Evolutionary conservation across 2,888 invertebrate species (phyloP).

Genomic region (Bruchidius siliquastri): DNA sequence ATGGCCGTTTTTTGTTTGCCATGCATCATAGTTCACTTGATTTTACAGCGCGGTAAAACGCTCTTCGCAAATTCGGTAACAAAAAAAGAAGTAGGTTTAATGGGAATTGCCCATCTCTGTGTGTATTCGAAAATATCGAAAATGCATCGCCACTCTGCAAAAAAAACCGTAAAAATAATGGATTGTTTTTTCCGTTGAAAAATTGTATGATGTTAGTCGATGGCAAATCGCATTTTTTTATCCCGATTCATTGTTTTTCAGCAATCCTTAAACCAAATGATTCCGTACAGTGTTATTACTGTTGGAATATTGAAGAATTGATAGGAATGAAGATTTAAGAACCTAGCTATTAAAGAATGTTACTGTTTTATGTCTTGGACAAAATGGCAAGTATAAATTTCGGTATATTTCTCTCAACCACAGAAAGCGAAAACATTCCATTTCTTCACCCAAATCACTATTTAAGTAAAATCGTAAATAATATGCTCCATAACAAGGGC

Average conservation of each 20-base stretch:
- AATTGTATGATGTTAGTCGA: neutral
- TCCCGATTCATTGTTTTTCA: neutral
- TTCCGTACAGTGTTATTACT: too few species aligned
- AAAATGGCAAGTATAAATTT: too few species aligned
- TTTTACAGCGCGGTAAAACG: neutral
- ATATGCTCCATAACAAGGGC: too few species aligned
- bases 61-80: neutral
- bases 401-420: too few species aligned
- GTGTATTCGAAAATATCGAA: neutral
- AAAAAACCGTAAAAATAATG: neutral
- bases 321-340: too few species aligned
- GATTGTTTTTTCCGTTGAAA: neutral
- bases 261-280: neutral
- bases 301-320: too few species aligned
- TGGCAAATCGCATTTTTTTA: neutral
- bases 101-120: neutral
- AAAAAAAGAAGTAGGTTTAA: neutral
- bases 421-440: too few species aligned
- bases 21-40: neutral
- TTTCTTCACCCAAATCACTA: too few species aligned
- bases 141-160: neutral
- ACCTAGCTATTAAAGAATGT: too few species aligned
- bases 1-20: neutral
- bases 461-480: too few species aligned
- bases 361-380: too few species aligned